Percentiles rank a stretch among this genome's conserved stretches.
Conservation (phyloP, 2,113 vertebrate species). For the Leuciscus idus region DNA sequence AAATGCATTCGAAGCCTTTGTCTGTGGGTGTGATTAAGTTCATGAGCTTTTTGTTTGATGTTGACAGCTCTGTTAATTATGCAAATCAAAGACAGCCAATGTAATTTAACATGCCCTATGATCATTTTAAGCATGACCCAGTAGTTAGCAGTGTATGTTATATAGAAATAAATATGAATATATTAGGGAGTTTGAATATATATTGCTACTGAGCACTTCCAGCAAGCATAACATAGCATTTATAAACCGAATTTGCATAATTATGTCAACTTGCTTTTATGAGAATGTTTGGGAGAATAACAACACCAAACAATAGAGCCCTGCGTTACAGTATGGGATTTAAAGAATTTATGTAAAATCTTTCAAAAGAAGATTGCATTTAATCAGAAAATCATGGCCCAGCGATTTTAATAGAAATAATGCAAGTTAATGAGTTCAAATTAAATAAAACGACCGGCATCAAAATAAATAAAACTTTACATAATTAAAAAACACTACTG, state of each 20-base stretch:
- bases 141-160: not conserved
- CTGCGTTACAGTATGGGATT: not conserved
- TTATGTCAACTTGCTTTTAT: conserved; percentile 7
- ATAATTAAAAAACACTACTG: not conserved
- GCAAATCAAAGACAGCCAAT: conserved; percentile 30
- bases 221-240: not conserved
- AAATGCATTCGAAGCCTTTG: not conserved
- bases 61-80: conserved; percentile 25
- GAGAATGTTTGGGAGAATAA: conserved; percentile 11
- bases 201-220: not conserved
- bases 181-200: not conserved
- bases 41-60: conserved; percentile 10
- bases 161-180: not conserved
- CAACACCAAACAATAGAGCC: not conserved
- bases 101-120: conserved; percentile 40
- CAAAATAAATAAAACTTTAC: not conserved
- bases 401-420: not conserved
- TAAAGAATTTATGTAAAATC: not conserved
- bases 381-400: not conserved
- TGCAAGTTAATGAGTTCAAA: too few species aligned
- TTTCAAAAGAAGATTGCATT: not conserved
- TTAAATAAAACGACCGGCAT: not conserved
- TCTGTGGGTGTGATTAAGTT: conserved; percentile 26
- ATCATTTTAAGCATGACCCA: conserved; percentile 32
- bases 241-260: conserved; percentile 10